A percentile compares a stretch with the other conserved stretches of the same genome.
These are phyloP conservation scores for Philotrypesis tridentata DNA, from an alignment of 1,140 invertebrate species.

Conservation along the genomic window DNA sequence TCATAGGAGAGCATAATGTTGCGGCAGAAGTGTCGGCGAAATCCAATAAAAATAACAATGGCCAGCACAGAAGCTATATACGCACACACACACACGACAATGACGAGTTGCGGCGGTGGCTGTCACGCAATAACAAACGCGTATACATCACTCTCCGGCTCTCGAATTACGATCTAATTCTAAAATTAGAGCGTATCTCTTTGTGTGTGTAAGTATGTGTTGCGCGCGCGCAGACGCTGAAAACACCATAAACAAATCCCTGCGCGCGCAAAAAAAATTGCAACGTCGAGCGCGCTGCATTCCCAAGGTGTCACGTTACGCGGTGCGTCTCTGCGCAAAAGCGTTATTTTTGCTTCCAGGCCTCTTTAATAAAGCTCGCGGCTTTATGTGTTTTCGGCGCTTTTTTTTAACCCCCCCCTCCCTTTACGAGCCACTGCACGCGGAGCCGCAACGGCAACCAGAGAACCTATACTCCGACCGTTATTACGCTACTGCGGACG, in stretches of 20 bases:
- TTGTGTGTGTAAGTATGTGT: too few relatives aligned
- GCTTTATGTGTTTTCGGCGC: neutral
- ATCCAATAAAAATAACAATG: neutral
- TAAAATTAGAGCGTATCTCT: neutral
- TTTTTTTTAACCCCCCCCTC: neutral
- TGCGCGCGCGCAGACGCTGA: too few relatives aligned
- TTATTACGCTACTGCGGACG: too few relatives aligned
- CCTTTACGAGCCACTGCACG: too few relatives aligned
- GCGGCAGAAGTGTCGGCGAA: neutral
- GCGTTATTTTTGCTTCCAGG: conserved; percentile 1
- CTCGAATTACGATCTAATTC: neutral
- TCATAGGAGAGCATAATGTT: neutral
- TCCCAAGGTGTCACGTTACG: conserved; percentile 3
- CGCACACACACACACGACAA: neutral
- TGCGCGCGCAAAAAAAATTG: neutral
- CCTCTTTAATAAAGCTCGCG: neutral
- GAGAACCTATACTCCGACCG: too few relatives aligned
- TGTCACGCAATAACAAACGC: neutral
- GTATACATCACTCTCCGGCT: too few relatives aligned
- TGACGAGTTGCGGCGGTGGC: neutral
- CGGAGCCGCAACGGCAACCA: too few relatives aligned
- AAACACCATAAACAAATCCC: neutral
- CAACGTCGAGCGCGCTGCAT: too few relatives aligned
- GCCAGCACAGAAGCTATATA: too few relatives aligned
- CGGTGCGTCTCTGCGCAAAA: neutral